A percentile compares a stretch with the other conserved stretches of the same genome.
Evolutionary conservation across 37 sponge, comb jelly and placozoan genomes (phyloP).

Genomic region (Cliona cf. orientalis): DNA sequence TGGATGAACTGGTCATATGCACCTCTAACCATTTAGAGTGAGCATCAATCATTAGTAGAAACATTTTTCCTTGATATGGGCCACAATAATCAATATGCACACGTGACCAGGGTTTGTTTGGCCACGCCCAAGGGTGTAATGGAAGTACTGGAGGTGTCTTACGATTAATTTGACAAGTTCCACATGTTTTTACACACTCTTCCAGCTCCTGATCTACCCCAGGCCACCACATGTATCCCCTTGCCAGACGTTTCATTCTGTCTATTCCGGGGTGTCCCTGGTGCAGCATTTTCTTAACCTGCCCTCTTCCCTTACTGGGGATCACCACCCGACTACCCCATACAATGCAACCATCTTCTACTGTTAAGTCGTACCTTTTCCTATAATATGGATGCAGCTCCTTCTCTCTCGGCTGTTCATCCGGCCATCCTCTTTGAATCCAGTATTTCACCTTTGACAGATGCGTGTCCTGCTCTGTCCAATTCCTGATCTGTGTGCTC

Average conservation of each 20-base stretch:
- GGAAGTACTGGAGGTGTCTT: not conserved
- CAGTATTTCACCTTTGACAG: conserved; percentile 1
- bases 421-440: conserved; percentile 11
- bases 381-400: conserved; percentile 1
- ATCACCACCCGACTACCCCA: conserved; percentile 56
- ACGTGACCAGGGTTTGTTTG: not conserved
- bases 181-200: not conserved
- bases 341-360: conserved; percentile 29
- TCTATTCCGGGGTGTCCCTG: conserved; percentile 44
- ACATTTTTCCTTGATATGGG: conserved; percentile 23
- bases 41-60: not conserved
- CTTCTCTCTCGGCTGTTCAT: not conserved
- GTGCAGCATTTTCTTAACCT: conserved; percentile 24
- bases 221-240: conserved; percentile 26
- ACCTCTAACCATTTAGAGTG: conserved; percentile 10
- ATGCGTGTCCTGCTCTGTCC: not conserved
- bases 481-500: conserved; percentile 2
- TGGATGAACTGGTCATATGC: conserved; percentile 7
- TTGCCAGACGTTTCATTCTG: conserved; percentile 51
- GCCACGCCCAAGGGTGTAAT: conserved; percentile 26
- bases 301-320: not conserved
- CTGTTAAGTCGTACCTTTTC: conserved; percentile 18
- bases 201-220: conserved; percentile 18
- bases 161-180: not conserved
- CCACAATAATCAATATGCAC: conserved; percentile 19